Conservation (phyloP, 2,797 vertebrate genomes). For the Helicolenus hilgendorfi region DNA sequence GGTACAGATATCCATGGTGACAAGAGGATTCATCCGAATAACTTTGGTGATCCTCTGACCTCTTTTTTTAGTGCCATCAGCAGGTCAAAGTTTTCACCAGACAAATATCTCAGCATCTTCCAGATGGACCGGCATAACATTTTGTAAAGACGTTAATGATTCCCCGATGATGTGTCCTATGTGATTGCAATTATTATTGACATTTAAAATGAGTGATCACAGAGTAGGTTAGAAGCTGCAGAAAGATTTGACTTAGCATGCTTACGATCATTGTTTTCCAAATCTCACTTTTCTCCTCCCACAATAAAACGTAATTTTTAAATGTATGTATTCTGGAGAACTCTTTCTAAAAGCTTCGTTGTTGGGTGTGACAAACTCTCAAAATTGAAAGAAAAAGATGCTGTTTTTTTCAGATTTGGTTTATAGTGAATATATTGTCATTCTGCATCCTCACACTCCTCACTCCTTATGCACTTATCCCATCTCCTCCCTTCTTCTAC, state of each 20-base stretch:
- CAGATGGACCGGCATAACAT: neutral
- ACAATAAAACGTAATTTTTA: neutral
- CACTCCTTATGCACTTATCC: constrained; percentile 6
- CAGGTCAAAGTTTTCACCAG: neutral
- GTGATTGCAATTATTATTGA: neutral
- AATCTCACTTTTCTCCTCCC: neutral
- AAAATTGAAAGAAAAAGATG: neutral
- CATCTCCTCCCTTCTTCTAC: neutral
- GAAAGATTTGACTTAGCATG: neutral
- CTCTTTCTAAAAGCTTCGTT: neutral
- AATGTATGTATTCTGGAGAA: neutral
- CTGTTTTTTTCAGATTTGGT: neutral
- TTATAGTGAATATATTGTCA: neutral
- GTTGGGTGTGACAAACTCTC: neutral
- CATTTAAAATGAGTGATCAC: neutral
- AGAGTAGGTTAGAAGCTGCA: neutral
- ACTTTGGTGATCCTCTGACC: neutral
- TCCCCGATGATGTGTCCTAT: neutral
- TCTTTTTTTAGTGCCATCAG: neutral
- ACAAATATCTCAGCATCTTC: neutral
- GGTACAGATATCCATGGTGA: neutral
- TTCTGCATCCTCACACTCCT: neutral
- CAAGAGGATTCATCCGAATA: neutral
- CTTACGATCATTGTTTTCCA: neutral
- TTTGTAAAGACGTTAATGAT: neutral